Base-by-base conservation (phyloP, 2,888 invertebrate species). In the Erebia aethiops region DNA sequence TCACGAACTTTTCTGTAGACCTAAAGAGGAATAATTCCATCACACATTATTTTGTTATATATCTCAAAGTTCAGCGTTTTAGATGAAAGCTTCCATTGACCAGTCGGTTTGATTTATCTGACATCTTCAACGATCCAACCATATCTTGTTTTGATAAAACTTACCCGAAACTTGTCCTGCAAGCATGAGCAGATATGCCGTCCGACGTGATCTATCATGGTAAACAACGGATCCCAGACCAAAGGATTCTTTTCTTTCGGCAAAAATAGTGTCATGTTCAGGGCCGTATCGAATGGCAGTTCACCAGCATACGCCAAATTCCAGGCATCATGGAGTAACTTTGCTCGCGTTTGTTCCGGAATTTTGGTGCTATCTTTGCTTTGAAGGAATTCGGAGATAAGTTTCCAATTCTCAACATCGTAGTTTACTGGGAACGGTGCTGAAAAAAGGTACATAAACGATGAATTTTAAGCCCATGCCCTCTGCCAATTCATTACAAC, bases 391-490 rank as follows among this genome's bases (percentile, higher is more conserved):
- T 94, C 86, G 0, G 96, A 94, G 7, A 98, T 86, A 78, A 97
- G 94, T 74, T 95, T 94, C 97, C 97, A 98, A 83, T 97, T 97
- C 54, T 93, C 89, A 8, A 89, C 83, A 80, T 97, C 97, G 81
- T 98, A 98, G 82, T 97, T 97, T 0, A 98, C 97, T 4, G 97
- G 96, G 87, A 95, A 97, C 54, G 97, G 97, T 0, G 96, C 96
- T 96, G 79, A 16, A n/a, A 26, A 43, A 67, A 52, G 52, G 18
- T 18, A 18, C 54, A 10, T 1, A 51, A 21, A 2, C 11, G 18
- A 26, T 57, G 8, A 21, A 2, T 1, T 1, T 2, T n/a, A n/a
- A n/a, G n/a, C n/a, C n/a, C 14, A 58, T 58, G 1, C 46, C 1
- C 46, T 1, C 13, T 46, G 46, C 13, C 11, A 46, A 35, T 35